These are phyloP conservation scores for Phalacrocorax brasilianus DNA, from an alignment of 2,113 vertebrate species.

Conservation along the genomic window DNA sequence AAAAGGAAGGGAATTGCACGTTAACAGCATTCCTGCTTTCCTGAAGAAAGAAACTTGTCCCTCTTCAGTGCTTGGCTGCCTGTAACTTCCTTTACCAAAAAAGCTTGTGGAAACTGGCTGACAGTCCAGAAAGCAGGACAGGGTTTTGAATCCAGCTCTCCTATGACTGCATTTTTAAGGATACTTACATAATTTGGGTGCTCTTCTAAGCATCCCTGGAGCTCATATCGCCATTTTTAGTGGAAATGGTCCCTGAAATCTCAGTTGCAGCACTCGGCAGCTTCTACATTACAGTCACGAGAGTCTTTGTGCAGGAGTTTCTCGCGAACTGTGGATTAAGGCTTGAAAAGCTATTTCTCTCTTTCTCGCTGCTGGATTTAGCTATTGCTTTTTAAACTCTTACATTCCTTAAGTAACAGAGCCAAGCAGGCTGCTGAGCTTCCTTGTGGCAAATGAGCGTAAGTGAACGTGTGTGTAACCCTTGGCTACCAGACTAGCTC, in stretches of 20 bases:
- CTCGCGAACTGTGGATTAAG: background rate
- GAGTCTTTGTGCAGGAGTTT: background rate
- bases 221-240: background rate
- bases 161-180: background rate
- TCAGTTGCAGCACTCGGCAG: background rate
- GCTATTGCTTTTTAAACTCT: background rate
- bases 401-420: background rate
- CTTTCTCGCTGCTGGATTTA: background rate
- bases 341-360: background rate
- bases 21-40: background rate
- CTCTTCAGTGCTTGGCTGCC: background rate
- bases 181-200: background rate
- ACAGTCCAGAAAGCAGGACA: background rate
- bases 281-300: background rate
- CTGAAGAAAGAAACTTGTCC: background rate
- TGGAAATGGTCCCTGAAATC: background rate
- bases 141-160: background rate
- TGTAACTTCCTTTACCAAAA: background rate
- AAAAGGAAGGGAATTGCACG: background rate
- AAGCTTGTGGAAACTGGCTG: rapidly evolving
- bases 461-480: background rate
- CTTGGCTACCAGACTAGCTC: background rate
- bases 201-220: background rate
- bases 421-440: background rate
- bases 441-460: background rate